Evolutionary conservation across 2,888 invertebrate genomes (phyloP).

Genomic region (Harmothoe impar): DNA sequence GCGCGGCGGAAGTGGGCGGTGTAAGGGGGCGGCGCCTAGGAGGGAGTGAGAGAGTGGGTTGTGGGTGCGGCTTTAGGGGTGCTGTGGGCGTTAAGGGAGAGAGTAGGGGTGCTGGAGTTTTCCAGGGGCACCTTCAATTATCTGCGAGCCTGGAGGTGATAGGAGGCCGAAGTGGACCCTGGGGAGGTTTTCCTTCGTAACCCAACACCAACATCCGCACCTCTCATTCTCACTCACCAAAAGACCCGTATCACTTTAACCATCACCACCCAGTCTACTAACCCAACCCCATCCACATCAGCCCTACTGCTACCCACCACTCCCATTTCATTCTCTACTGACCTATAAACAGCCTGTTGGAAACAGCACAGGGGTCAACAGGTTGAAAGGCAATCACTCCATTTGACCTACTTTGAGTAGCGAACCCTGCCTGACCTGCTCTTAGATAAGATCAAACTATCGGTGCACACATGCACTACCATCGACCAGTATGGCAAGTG

Average conservation of each 20-base stretch:
- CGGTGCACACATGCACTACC: not conserved
- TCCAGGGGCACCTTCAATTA: conserved; percentile 3
- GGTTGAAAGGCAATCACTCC: conserved; percentile 23
- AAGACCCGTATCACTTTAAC: not conserved
- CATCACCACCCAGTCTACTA: not conserved
- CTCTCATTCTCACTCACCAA: not conserved
- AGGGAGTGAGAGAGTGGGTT: too few species aligned
- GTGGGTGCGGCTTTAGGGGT: not conserved
- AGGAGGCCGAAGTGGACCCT: not conserved
- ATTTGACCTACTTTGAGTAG: not conserved
- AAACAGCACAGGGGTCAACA: conserved; percentile 31
- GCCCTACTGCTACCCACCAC: not conserved
- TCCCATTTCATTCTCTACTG: not conserved
- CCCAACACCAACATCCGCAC: conserved; percentile 2
- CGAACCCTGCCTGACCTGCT: not conserved
- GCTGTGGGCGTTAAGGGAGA: not conserved
- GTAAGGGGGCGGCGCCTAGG: not conserved
- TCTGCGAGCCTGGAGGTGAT: not conserved
- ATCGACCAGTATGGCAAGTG: not conserved
- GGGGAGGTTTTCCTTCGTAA: conserved; percentile 18
- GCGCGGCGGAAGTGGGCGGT: not conserved
- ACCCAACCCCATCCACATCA: not conserved
- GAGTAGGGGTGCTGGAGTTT: not conserved
- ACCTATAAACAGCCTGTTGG: not conserved
- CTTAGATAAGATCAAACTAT: not conserved